phyloP scores from a whole-genome alignment of 2,113 vertebrate genomes.

The Dendrocopos noguchii region DNA sequence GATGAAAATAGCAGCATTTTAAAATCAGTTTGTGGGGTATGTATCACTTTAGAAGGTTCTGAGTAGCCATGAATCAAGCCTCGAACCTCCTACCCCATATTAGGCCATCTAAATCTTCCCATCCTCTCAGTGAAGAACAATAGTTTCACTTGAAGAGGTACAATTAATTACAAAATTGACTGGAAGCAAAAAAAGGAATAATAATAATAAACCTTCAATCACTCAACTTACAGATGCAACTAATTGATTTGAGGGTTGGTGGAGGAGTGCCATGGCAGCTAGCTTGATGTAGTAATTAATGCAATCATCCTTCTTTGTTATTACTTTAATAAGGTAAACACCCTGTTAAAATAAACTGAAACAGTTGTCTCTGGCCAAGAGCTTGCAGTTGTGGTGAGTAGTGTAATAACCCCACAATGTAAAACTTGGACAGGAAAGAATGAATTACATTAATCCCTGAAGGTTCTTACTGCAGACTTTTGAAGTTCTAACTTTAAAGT shows the following conservation, averaged over 20 bases:
- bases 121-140: conserved; percentile 27
- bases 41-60: conserved; percentile 21
- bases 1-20: conserved; percentile 35
- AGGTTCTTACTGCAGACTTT: conserved; percentile 48
- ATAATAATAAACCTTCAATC: background rate
- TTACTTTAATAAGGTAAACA: conserved; percentile 64
- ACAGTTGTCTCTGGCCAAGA: conserved; percentile 50
- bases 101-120: conserved; percentile 42
- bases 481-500: conserved; percentile 57
- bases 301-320: conserved; percentile 36
- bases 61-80: conserved; percentile 49
- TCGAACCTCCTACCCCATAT: conserved; percentile 17
- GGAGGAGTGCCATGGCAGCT: background rate
- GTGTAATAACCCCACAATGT: conserved; percentile 9
- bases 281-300: conserved; percentile 38
- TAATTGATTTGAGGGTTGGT: conserved; percentile 45
- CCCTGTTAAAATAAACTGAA: conserved; percentile 63
- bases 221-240: conserved; percentile 51
- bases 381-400: conserved; percentile 43
- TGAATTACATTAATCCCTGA: conserved; percentile 52
- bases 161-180: conserved; percentile 45
- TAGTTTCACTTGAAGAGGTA: conserved; percentile 31
- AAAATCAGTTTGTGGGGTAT: conserved; percentile 43
- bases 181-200: background rate
- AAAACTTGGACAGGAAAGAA: conserved; percentile 56